Evolutionary conservation across 2,888 invertebrate species (phyloP).

Genomic region (Acrobasis consociella): DNA sequence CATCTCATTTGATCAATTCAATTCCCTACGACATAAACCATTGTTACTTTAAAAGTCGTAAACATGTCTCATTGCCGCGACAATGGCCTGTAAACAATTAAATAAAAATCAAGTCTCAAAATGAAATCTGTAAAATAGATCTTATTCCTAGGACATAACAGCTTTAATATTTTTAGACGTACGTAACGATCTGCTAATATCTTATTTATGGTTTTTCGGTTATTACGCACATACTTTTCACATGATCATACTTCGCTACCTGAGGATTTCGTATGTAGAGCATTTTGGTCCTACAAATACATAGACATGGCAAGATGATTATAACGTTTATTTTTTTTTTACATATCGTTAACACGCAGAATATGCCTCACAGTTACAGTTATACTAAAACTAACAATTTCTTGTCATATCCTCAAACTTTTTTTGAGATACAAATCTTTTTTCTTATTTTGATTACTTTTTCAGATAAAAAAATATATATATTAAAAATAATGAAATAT

Average conservation of each 20-base stretch:
- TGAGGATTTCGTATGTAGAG: constrained; percentile 49
- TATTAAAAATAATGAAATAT: no score
- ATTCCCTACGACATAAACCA: constrained; percentile 19
- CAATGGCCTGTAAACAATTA: constrained; percentile 64
- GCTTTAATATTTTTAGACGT: constrained; percentile 24
- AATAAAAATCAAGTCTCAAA: constrained; percentile 46
- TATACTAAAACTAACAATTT: no score
- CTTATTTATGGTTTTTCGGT: constrained; percentile 75
- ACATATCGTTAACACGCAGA: no score
- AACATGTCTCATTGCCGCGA: constrained; percentile 44
- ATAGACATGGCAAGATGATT: constrained; percentile 2
- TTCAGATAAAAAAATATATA: no score
- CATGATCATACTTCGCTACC: constrained; percentile 71
- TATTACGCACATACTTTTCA: constrained; percentile 72
- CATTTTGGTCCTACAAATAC: neutral
- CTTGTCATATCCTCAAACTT: no score
- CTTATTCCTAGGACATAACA: neutral
- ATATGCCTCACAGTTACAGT: no score
- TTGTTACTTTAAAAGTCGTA: constrained; percentile 35
- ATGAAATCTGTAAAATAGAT: neutral
- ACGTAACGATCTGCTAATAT: constrained; percentile 74
- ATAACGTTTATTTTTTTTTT: neutral
- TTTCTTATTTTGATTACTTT: no score
- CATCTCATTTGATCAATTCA: constrained; percentile 20
- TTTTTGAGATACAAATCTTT: no score